Percentiles rank a stretch among this genome's conserved stretches.
Conservation (phyloP, 2,888 invertebrate genomes). For the Limnephilus auricula region DNA sequence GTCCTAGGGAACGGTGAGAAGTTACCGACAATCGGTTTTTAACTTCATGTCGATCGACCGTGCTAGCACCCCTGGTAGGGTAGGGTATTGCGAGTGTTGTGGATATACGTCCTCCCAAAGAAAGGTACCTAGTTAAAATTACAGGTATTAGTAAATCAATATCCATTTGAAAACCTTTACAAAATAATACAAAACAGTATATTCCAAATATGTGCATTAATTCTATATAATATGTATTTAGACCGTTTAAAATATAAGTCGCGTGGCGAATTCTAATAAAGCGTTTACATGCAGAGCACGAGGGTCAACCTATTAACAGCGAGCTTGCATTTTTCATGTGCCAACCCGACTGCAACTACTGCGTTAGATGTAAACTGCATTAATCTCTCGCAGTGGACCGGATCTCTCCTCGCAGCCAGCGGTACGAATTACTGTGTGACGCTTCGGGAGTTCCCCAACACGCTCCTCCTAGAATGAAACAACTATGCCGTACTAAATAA, state of each 20-base stretch:
- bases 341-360: not conserved
- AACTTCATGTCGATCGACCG: too few species aligned
- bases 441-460: not conserved
- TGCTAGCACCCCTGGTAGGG: too few species aligned
- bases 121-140: too few species aligned
- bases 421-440: not conserved
- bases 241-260: not conserved
- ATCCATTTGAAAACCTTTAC: too few species aligned
- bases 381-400: not conserved
- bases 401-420: not conserved
- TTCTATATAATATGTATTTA: not conserved
- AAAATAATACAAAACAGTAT: too few species aligned
- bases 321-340: constrained; percentile 34
- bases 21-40: too few species aligned
- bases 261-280: not conserved
- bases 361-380: not conserved
- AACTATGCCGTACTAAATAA: not conserved
- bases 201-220: too few species aligned
- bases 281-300: constrained; percentile 14
- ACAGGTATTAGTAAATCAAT: too few species aligned
- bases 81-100: too few species aligned
- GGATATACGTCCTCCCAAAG: too few species aligned
- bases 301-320: constrained; percentile 6
- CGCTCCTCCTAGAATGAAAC: not conserved
- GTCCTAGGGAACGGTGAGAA: too few species aligned